phyloP scores from a whole-genome alignment of 2,797 vertebrate species.

The Danio kyathit region DNA sequence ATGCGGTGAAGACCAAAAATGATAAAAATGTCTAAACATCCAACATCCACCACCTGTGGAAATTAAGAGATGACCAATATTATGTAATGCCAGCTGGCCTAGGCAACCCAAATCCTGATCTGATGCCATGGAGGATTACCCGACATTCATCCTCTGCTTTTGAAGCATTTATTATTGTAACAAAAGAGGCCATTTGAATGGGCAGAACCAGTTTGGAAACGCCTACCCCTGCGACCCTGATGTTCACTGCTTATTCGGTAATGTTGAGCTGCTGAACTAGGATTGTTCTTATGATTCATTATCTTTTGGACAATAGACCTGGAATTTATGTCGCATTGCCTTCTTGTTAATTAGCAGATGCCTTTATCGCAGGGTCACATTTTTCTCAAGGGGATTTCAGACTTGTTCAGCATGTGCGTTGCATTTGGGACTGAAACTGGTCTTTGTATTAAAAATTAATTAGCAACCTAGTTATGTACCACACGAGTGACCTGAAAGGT shows the following conservation, averaged over 20 bases:
- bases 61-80: slow-evolving; percentile 74
- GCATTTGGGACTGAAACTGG: neutral
- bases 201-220: slow-evolving; percentile 4
- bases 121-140: slow-evolving; percentile 64
- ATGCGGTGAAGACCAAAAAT: slow-evolving; percentile 71
- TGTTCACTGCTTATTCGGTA: neutral
- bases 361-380: neutral
- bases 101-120: slow-evolving; percentile 75
- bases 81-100: slow-evolving; percentile 75
- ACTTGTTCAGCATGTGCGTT: neutral
- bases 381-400: neutral
- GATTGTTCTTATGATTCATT: neutral
- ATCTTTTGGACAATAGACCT: neutral
- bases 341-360: slow-evolving; percentile 6
- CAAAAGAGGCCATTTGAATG: slow-evolving; percentile 33
- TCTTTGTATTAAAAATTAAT: slow-evolving; percentile 10
- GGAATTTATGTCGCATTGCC: neutral
- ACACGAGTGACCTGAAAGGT: neutral
- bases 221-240: neutral
- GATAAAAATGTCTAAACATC: slow-evolving; percentile 75
- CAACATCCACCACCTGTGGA: slow-evolving; percentile 66
- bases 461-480: slow-evolving; percentile 13
- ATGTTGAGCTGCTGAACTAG: neutral
- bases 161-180: slow-evolving; percentile 14
- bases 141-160: slow-evolving; percentile 57